phyloP scores from a whole-genome alignment of 2,797 vertebrate genomes.

The Danio jaintianensis region DNA sequence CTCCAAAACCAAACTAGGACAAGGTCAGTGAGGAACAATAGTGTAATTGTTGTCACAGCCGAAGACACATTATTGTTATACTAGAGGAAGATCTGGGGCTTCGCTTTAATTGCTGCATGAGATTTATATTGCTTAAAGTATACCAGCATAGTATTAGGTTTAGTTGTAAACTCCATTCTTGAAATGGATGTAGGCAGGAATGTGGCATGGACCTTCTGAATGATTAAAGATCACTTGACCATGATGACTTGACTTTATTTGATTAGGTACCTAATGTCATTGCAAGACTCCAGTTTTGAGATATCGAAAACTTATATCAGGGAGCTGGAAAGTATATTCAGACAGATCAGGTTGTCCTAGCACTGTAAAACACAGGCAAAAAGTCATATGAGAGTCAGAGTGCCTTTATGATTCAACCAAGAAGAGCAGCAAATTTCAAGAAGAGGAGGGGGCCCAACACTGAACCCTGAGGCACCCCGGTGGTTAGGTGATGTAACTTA shows the following conservation, averaged over 20 bases:
- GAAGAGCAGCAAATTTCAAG: constrained; percentile 3
- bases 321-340: neutral
- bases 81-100: neutral
- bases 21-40: constrained; percentile 33
- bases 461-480: constrained; percentile 21
- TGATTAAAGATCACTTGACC: neutral
- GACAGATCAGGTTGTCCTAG: neutral
- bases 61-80: constrained; percentile 20
- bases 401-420: neutral
- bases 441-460: neutral
- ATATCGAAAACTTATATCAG: neutral
- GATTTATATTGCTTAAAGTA: neutral
- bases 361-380: neutral
- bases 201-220: neutral
- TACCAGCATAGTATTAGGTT: neutral
- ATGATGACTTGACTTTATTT: neutral
- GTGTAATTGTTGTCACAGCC: neutral
- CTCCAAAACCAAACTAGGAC: constrained; percentile 48
- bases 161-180: neutral
- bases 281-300: neutral
- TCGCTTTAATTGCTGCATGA: neutral
- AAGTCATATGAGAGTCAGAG: neutral
- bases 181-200: neutral
- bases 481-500: constrained; percentile 33
- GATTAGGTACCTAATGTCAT: neutral